phyloP scores from a whole-genome alignment of 2,797 vertebrate species.

The Oreonectes daqikongensis region DNA sequence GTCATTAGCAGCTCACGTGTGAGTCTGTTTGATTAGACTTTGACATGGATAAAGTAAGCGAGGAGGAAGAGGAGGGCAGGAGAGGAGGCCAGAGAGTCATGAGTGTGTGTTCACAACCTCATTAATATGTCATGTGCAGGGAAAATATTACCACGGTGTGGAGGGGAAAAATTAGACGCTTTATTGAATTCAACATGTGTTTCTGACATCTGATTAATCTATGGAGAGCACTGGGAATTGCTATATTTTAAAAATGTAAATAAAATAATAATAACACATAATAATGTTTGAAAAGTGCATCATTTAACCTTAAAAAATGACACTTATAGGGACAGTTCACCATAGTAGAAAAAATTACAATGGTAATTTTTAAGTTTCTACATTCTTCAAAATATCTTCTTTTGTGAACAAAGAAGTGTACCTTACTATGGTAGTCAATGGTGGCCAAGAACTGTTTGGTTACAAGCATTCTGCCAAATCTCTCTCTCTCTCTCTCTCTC shows the following conservation, averaged over 20 bases:
- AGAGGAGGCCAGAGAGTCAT: slow-evolving; percentile 27
- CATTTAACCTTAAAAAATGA: no score
- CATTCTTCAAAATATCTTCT: no score
- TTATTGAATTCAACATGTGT: slow-evolving; percentile 21
- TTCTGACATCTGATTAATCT: neutral
- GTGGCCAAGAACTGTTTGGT: no score
- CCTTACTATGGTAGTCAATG: no score
- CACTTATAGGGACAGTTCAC: no score
- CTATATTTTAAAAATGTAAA: neutral
- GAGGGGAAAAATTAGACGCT: slow-evolving; percentile 41
- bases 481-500: no score
- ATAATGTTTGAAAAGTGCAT: no score
- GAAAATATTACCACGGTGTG: slow-evolving; percentile 40
- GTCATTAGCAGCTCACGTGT: slow-evolving; percentile 69
- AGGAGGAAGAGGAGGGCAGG: slow-evolving; percentile 48
- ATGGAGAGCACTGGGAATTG: neutral
- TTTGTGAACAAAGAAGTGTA: no score
- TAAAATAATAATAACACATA: neutral
- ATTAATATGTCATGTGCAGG: slow-evolving; percentile 53
- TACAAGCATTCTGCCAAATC: no score
- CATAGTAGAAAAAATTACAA: no score
- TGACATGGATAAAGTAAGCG: slow-evolving; percentile 73
- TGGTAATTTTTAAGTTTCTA: no score
- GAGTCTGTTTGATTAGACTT: slow-evolving; percentile 78
- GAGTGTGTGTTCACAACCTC: slow-evolving; percentile 48